Conservation (phyloP, 64 coral and sea anemone species). For the Trachythela sp. region DNA sequence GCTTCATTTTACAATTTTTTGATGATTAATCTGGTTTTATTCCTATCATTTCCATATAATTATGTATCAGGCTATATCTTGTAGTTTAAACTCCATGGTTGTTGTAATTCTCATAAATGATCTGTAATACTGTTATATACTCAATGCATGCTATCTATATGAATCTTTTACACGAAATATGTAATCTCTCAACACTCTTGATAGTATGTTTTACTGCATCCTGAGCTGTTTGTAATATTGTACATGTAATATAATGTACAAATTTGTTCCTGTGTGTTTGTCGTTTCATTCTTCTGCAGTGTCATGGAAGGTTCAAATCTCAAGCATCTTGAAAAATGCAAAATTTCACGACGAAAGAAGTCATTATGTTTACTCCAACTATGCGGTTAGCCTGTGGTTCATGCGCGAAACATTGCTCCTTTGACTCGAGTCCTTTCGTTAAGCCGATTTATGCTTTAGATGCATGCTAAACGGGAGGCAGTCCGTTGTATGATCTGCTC, state of each 20-base stretch:
- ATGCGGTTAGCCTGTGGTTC: too few relatives aligned
- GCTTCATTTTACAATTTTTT: neutral
- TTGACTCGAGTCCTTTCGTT: too few relatives aligned
- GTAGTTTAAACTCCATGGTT: neutral
- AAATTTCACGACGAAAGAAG: too few relatives aligned
- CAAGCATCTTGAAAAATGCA: too few relatives aligned
- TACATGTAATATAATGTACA: neutral
- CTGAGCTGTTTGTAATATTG: constrained; percentile 8
- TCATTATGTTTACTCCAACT: too few relatives aligned
- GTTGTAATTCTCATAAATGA: neutral
- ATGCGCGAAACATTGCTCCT: too few relatives aligned
- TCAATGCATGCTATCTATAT: neutral
- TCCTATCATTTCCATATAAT: neutral
- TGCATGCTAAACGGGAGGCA: too few relatives aligned
- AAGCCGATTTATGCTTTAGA: too few relatives aligned
- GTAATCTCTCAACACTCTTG: neutral
- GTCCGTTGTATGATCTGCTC: too few relatives aligned
- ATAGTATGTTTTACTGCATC: neutral
- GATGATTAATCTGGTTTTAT: neutral
- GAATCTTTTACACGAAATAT: neutral
- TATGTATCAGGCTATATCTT: neutral
- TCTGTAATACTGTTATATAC: neutral
- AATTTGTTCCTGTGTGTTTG: neutral
- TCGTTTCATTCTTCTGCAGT: too few relatives aligned
- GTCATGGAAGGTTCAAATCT: too few relatives aligned